Base-by-base conservation (phyloP, 2,797 vertebrate genomes). In the Acanthiza pusilla region DNA sequence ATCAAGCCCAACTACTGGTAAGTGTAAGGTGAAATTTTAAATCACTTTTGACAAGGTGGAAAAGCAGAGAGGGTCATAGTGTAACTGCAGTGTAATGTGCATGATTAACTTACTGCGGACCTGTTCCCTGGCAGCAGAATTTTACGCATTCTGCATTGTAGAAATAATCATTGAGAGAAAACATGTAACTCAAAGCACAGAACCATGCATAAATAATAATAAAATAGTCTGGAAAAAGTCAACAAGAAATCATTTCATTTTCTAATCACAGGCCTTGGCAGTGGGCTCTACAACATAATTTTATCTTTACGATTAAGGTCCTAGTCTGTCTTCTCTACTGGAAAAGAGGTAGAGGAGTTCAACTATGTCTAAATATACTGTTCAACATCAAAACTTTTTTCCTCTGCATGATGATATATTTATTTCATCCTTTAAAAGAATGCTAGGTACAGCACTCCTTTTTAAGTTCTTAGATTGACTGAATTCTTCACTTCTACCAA, bases 21-120 rank as follows among this genome's bases (percentile, higher is more conserved):
- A 70, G n/a, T 83, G 25, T 93, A 83, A 93, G 85, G 77, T 66
- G 62, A 94, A 94, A 92, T 89, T 83, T 87, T 71, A 88, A 93
- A 96, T 95, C 50, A 42, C 8, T 85, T 94, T 86, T 95, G 87
- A 92, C 77, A 93, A 93, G 22, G 43, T 85, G 32, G 65, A 76
- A 97, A 96, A 96, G 53, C 27, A 94, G 67, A 82, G 11, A 80
- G 14, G 48, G 43, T 96, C 88, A 91, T 32, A 89, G 51, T 77
- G 45, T 84, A 88, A 89, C 63, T 57, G 38, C 27, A 75, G 51
- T 55, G 86, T 89, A 92, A 92, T 51, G 27, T 70, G 50, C 42
- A 40, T 68, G 54, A 94, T 91, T 89, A 88, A 76, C 58, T 87
- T 80, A 43, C 42, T 48, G 67, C 48, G 57, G 51, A 74, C 70